phyloP scores from a whole-genome alignment of 1,140 invertebrate genomes.

The Microvelia longipes region DNA sequence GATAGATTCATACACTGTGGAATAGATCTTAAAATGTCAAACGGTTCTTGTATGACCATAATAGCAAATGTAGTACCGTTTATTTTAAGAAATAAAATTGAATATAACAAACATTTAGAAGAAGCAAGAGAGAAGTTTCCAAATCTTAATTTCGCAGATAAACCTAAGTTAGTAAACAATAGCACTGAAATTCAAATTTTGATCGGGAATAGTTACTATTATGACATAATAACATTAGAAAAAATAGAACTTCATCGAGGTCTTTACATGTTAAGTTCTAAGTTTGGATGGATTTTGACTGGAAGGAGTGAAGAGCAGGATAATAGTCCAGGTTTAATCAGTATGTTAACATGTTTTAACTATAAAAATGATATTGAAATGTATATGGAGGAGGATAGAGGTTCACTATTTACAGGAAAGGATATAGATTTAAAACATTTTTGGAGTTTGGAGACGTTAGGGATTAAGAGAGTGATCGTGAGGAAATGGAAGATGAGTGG shows the following conservation, averaged over 20 bases:
- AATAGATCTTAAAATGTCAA: neutral
- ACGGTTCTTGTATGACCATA: neutral
- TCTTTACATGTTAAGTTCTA: neutral
- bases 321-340: neutral
- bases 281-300: neutral
- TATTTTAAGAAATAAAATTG: neutral
- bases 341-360: neutral
- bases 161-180: neutral
- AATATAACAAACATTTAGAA: neutral
- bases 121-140: neutral
- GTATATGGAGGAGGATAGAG: neutral
- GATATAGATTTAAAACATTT: neutral
- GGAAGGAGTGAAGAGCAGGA: neutral
- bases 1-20: neutral
- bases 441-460: neutral
- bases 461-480: neutral
- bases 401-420: neutral
- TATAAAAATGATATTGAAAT: neutral
- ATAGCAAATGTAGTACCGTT: neutral
- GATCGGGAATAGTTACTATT: neutral
- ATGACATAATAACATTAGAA: neutral
- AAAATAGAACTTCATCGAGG: neutral
- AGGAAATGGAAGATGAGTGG: neutral
- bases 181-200: neutral
- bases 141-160: neutral